Base-by-base conservation (phyloP, 2,888 invertebrate species). In the Lampropteryx suffumata region DNA sequence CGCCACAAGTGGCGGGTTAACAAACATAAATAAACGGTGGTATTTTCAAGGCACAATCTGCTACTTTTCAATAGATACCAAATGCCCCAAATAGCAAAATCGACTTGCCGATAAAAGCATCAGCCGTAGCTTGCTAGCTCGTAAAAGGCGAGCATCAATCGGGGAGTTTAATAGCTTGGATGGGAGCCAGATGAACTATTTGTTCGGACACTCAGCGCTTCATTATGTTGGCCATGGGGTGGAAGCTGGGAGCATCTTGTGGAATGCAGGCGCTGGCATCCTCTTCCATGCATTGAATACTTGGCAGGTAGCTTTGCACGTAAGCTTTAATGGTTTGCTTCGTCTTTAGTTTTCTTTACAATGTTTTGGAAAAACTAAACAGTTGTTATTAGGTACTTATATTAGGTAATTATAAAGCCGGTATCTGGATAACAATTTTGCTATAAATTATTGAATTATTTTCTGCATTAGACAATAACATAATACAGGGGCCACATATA, bases 151-250 rank as follows among this genome's bases (percentile, higher is more conserved):
- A 14, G 37, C 40, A 53, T 57, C 52, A 50, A 42, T 53, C 50
- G 34, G 58, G 59, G 59, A 60, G 66, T 62, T 66, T 75, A 74
- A 76, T 75, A 70, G 70, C 66, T 74, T 75, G 75, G 75, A 68
- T 60, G 53, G 43, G 44, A 44, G 75, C 75, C 75, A 76, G 67
- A 51, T 61, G 60, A 60, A 62, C 61, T 67, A 64, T 70, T 71
- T 70, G 70, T 65, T 63, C 65, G 59, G 46, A 48, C 59, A 51
- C 57, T 58, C 51, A 42, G 42, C 39, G 44, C 44, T 47, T 56
- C 46, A 48, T 53, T 48, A 49, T 45, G 35, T 11, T 32, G 49
- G 24, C 29, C 29, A 17, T 35, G 35, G 5, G 30, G 12, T 9
- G 10, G 30, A 6, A 46, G 14, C 45, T 12, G 10, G 30, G 4